These are phyloP conservation scores for Lasioglossum lativentre DNA, from an alignment of 2,888 invertebrate species.

Conservation along the genomic window DNA sequence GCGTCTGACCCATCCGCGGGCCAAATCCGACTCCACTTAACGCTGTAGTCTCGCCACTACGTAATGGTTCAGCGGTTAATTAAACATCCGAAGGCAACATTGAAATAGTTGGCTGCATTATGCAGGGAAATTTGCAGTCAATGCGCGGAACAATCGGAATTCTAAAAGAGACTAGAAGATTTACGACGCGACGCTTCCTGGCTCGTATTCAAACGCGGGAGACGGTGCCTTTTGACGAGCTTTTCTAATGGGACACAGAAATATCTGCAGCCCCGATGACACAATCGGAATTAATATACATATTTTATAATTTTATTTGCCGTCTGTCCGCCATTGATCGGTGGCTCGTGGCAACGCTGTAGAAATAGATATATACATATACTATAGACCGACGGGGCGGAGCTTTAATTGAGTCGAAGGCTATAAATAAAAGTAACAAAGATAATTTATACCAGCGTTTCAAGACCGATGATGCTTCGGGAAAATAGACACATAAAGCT, in stretches of 20 bases:
- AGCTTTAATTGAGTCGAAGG: background rate
- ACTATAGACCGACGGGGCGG: background rate
- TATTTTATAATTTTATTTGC: conserved; percentile 9
- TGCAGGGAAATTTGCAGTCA: background rate
- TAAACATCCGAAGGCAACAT: conserved; percentile 9
- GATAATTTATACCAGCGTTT: conserved; percentile 2
- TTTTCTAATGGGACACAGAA: background rate
- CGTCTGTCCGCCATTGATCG: background rate
- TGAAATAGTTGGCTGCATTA: conserved; percentile 13
- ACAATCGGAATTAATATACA: conserved; percentile 6
- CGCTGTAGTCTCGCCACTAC: background rate
- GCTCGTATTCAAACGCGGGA: conserved; percentile 12
- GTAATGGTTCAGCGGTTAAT: background rate
- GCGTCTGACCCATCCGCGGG: background rate
- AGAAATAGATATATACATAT: background rate
- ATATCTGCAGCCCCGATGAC: background rate
- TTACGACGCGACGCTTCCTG: conserved; percentile 15
- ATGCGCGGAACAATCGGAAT: background rate
- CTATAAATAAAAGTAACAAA: background rate
- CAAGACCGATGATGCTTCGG: conserved; percentile 1
- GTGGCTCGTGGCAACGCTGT: background rate
- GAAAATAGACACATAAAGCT: conserved; percentile 9
- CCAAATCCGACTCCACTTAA: background rate
- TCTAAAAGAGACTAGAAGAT: conserved; percentile 18
- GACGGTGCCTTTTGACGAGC: background rate